Base-by-base conservation (phyloP, 2,797 vertebrate genomes). In the Molothrus aeneus region DNA sequence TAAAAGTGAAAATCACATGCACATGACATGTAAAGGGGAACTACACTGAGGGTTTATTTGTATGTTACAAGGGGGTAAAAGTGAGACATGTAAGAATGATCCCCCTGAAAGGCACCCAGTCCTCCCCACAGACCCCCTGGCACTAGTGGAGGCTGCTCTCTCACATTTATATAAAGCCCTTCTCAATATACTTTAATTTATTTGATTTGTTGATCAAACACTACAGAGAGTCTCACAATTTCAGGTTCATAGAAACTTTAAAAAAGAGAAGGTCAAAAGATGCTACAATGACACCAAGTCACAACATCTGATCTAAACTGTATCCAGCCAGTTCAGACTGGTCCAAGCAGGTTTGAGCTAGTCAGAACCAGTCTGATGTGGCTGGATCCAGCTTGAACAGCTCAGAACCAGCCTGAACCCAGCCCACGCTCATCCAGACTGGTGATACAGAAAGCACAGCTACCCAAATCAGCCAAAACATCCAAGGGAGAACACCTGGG, bases 1-100 rank as follows among this genome's bases (percentile, higher is more conserved):
- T 56, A 95, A 92, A 51, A 91, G 75, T 92, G 92, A 94, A 97
- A 96, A 96, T 94, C 78, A 89, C 78, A 97, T 47, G 90, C 64
- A 96, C 95, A 94, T 54, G 36, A 64, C 38, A 92, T 91, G 86
- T 48, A 93, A 43, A 77, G 43, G 78, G 57, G 60, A 92, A 84
- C 60, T 71, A 78, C 10, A 50, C 68, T 48, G 17, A 93, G 38
- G 94, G 56, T 40, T 93, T 90, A 79, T 93, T 95, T 96, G 51
- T 90, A 74, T 47, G 83, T 65, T 77, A 80, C 90, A 80, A 90
- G 66, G 72, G 94, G 48, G 43, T 32, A 91, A 84, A 96, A 93
- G 40, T 50, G 54, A 16, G 79, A 85, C 79, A 92, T 0, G 0
- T 28, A 80, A 69, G 48, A 86, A 79, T 36, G 29, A 75, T 54